Evolutionary conservation across 2,888 invertebrate genomes (phyloP).

Genomic region (Troides aeacus): DNA sequence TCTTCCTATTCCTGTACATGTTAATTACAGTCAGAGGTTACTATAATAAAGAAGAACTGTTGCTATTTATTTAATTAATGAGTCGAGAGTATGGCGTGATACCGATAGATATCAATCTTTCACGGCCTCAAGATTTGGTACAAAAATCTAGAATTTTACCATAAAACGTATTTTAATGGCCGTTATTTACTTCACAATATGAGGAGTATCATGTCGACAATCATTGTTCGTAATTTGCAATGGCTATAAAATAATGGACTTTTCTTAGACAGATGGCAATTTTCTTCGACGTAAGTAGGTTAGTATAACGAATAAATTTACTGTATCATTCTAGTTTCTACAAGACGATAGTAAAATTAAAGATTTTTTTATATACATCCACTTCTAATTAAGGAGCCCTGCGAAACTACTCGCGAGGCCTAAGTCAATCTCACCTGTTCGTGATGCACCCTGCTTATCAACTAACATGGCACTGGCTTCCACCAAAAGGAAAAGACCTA

Average conservation of each 20-base stretch:
- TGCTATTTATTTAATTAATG: background rate
- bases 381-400: no score
- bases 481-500: no score
- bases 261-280: background rate
- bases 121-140: conserved; percentile 60
- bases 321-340: background rate
- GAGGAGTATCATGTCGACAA: conserved; percentile 12
- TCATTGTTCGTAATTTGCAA: conserved; percentile 26
- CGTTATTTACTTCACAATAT: conserved; percentile 37
- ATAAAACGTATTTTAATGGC: conserved; percentile 37
- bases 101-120: conserved; percentile 33
- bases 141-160: conserved; percentile 59
- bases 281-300: conserved; percentile 18
- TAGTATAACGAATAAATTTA: conserved; percentile 14
- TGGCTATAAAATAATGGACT: conserved; percentile 17
- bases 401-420: no score
- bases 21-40: background rate
- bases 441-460: no score
- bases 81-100: conserved; percentile 8
- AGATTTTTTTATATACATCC: no score
- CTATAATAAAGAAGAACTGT: background rate
- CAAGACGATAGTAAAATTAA: background rate
- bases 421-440: no score
- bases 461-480: no score
- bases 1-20: background rate